These are phyloP conservation scores for Maniola jurtina DNA, from an alignment of 1,140 invertebrate species.

Conservation along the genomic window DNA sequence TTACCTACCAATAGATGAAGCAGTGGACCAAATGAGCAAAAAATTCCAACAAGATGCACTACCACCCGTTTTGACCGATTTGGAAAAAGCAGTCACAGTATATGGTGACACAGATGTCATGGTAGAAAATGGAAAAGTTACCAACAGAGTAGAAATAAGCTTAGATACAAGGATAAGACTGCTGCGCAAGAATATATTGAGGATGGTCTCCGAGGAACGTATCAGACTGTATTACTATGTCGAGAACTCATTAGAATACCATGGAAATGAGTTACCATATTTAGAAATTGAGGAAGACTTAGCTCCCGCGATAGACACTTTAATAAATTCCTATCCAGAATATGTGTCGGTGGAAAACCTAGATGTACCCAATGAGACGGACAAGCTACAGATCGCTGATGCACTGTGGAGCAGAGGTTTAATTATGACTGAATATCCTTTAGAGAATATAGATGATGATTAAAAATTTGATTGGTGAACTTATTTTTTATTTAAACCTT, in stretches of 20 bases:
- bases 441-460: conserved; percentile 63
- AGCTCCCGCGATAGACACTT: conserved; percentile 83
- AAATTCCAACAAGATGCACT: conserved; percentile 92
- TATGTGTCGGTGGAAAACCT: conserved; percentile 86
- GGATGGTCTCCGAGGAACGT: conserved; percentile 83
- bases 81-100: conserved; percentile 84
- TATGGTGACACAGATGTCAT: conserved; percentile 85
- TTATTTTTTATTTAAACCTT: neutral
- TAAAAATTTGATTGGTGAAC: conserved; percentile 31
- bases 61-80: conserved; percentile 86
- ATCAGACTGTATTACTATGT: conserved; percentile 88
- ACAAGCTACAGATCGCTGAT: conserved; percentile 79
- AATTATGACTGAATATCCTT: conserved; percentile 68
- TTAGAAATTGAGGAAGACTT: conserved; percentile 85
- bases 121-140: conserved; percentile 81
- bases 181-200: conserved; percentile 84
- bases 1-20: conserved; percentile 87
- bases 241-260: conserved; percentile 92
- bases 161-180: conserved; percentile 85
- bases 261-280: conserved; percentile 88
- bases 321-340: conserved; percentile 88
- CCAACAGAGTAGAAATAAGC: conserved; percentile 82
- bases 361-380: conserved; percentile 81
- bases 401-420: conserved; percentile 60
- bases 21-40: conserved; percentile 91